Conservation (phyloP, 2,797 vertebrate species). For the Acridotheres tristis region DNA sequence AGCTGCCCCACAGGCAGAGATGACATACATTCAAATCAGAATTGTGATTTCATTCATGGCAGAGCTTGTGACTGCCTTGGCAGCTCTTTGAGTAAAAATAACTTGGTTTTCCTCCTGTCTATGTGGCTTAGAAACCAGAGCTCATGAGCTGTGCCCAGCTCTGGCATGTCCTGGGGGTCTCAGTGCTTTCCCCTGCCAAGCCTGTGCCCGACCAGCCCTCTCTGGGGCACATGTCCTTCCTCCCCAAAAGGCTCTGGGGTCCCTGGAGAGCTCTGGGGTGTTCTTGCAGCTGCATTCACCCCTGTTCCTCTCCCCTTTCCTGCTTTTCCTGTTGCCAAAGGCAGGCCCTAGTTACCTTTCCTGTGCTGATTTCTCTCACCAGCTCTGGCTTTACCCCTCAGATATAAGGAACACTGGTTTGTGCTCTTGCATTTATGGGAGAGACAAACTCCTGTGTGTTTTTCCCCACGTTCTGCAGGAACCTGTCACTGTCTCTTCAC, state of each 20-base stretch:
- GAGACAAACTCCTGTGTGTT: not conserved
- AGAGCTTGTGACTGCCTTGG: not conserved
- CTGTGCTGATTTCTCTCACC: not conserved
- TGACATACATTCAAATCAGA: not conserved
- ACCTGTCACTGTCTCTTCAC: constrained; percentile 82
- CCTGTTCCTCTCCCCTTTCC: not conserved
- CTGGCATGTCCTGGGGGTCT: not conserved
- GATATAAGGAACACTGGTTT: fast-evolving
- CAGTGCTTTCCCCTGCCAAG: fast-evolving
- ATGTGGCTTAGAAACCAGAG: not conserved
- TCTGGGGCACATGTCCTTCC: fast-evolving
- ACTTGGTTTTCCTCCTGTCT: not conserved
- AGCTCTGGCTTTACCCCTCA: not conserved
- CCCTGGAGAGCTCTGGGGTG: not conserved
- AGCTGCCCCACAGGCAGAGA: not conserved
- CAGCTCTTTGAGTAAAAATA: not conserved
- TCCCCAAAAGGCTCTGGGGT: not conserved
- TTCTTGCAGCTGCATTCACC: not conserved
- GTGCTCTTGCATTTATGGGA: fast-evolving
- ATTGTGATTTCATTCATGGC: not conserved
- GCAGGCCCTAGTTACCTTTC: not conserved
- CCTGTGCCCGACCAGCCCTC: fast-evolving
- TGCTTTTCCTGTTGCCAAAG: not conserved
- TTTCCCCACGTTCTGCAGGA: constrained; percentile 61
- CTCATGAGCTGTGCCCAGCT: not conserved